Percentiles rank a stretch among this genome's conserved stretches.
Evolutionary conservation across 1,140 invertebrate species (phyloP).

Genomic region (Bombus balteatus): DNA sequence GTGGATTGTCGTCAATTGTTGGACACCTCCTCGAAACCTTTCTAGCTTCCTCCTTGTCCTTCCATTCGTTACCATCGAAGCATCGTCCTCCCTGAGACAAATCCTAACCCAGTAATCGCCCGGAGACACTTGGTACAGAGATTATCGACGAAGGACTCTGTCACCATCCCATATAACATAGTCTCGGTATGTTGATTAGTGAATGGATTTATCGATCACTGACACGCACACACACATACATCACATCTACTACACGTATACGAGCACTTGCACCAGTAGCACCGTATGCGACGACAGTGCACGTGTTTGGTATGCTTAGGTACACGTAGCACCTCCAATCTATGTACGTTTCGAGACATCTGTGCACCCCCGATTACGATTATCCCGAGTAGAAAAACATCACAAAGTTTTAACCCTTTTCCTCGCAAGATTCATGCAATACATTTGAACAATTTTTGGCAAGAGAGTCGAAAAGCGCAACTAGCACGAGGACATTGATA

Average conservation of each 20-base stretch:
- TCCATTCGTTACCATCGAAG: slow-evolving; percentile 1
- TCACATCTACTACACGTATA: neutral
- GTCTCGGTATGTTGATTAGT: slow-evolving; percentile 56
- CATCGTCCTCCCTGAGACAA: slow-evolving; percentile 1
- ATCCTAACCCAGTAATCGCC: slow-evolving; percentile 27
- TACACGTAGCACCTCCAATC: slow-evolving; percentile 1
- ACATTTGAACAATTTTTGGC: neutral
- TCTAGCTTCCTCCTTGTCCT: slow-evolving; percentile 13
- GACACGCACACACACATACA: neutral
- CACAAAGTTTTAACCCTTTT: neutral
- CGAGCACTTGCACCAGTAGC: slow-evolving; percentile 34
- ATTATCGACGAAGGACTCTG: slow-evolving; percentile 44
- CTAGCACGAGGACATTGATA: neutral
- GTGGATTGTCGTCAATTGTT: slow-evolving; percentile 57
- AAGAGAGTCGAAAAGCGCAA: neutral
- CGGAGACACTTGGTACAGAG: slow-evolving; percentile 44
- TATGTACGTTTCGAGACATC: neutral
- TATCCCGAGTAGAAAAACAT: neutral
- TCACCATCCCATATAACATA: slow-evolving; percentile 43
- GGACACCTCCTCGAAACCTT: slow-evolving; percentile 41
- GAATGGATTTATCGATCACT: slow-evolving; percentile 42
- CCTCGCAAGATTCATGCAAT: neutral
- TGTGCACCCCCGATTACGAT: neutral
- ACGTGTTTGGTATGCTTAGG: slow-evolving; percentile 27
- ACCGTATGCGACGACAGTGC: neutral